Percentiles rank a stretch among this genome's conserved stretches.
Conservation (phyloP, 2,113 vertebrate genomes). For the Psilopsiagon aymara region DNA sequence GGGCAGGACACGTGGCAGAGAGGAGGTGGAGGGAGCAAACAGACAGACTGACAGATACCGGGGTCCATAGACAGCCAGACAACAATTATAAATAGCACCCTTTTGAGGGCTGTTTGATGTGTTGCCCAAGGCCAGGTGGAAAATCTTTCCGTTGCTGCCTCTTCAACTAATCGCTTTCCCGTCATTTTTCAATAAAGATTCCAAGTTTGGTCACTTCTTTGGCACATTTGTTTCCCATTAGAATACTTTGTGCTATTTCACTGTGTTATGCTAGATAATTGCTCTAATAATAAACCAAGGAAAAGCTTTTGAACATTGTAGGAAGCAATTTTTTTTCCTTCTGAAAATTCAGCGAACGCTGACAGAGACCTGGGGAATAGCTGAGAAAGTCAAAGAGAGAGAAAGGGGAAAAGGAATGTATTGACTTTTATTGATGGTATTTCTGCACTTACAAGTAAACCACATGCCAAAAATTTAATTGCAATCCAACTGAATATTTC, state of each 20-base stretch:
- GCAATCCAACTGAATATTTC: conserved; percentile 23
- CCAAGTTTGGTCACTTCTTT: conserved; percentile 64
- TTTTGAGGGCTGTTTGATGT: conserved; percentile 77
- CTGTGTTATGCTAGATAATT: conserved; percentile 86
- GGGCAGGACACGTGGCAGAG: neutral
- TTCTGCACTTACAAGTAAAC: neutral
- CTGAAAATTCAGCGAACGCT: conserved; percentile 70
- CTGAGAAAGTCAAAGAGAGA: neutral
- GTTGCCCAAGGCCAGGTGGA: conserved; percentile 82
- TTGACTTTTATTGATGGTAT: neutral
- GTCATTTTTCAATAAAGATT: conserved; percentile 82
- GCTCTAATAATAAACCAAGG: conserved; percentile 86
- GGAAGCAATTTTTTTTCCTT: conserved; percentile 80
- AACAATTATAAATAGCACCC: conserved; percentile 80
- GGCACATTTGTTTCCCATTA: conserved; percentile 86
- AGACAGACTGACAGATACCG: conserved; percentile 24
- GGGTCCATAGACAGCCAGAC: conserved; percentile 64
- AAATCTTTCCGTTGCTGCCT: conserved; percentile 77
- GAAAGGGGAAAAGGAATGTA: neutral
- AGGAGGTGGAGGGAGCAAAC: neutral
- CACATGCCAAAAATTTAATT: conserved; percentile 43
- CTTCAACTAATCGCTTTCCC: conserved; percentile 76
- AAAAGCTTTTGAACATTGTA: conserved; percentile 85
- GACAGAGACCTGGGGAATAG: conserved; percentile 60
- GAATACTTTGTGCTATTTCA: conserved; percentile 73